phyloP scores from a whole-genome alignment of 2,113 vertebrate species.

The Emydocephalus ijimae region DNA sequence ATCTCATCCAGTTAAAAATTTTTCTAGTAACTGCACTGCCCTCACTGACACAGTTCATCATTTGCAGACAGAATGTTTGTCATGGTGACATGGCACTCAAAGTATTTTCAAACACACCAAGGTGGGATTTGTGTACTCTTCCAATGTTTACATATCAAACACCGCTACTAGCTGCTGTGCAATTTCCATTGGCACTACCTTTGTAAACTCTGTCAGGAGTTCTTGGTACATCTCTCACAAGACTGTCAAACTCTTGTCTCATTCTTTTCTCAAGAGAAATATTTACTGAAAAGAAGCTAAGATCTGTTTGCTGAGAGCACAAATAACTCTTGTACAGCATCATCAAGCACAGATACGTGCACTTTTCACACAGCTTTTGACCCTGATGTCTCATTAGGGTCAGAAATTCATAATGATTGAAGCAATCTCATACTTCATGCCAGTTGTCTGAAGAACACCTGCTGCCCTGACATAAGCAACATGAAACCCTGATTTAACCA shows the following conservation, averaged over 20 bases:
- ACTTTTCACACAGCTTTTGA: background rate
- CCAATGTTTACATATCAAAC: background rate
- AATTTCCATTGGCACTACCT: background rate
- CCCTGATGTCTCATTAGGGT: background rate
- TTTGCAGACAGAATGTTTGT: background rate
- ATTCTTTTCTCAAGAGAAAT: background rate
- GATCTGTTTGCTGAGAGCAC: background rate
- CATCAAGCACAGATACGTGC: background rate
- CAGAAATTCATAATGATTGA: background rate
- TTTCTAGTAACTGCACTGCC: background rate
- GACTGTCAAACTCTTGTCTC: background rate
- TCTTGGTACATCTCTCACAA: background rate
- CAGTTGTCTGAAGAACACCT: background rate
- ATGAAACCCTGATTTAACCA: background rate
- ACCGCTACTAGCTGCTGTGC: background rate
- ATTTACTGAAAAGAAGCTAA: background rate
- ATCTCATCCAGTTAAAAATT: background rate
- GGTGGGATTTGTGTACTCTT: background rate
- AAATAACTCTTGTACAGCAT: background rate
- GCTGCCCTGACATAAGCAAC: background rate
- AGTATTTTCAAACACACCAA: background rate
- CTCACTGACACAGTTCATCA: background rate
- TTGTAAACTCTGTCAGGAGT: background rate
- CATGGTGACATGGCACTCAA: background rate
- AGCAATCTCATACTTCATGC: background rate